phyloP scores from a whole-genome alignment of 2,113 vertebrate species.

The Lepus timidus region DNA sequence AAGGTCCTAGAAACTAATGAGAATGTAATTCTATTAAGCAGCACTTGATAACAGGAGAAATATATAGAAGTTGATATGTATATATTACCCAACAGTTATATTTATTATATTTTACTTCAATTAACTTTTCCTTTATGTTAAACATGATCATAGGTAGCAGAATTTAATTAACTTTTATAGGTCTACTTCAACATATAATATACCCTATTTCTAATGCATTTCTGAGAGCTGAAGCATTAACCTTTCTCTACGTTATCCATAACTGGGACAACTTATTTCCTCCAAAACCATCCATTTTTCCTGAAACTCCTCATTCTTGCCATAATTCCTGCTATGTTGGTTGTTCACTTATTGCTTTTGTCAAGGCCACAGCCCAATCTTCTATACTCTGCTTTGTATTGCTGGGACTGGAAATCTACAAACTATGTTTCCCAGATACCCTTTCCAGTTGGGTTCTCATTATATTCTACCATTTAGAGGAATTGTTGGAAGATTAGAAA shows the following conservation, averaged over 20 bases:
- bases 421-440: constrained; percentile 40
- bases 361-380: not conserved
- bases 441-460: not conserved
- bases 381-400: not conserved
- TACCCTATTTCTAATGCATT: constrained; percentile 62
- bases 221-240: constrained; percentile 56
- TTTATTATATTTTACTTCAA: constrained; percentile 69
- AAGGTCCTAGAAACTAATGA: not conserved
- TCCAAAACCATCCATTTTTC: constrained; percentile 46
- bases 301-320: not conserved
- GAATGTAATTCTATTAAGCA: constrained; percentile 62
- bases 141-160: constrained; percentile 55
- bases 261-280: constrained; percentile 51
- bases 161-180: constrained; percentile 75
- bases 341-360: constrained; percentile 37
- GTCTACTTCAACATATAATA: constrained; percentile 62
- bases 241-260: not conserved
- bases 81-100: constrained; percentile 31
- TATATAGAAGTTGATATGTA: constrained; percentile 31
- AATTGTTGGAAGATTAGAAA: not conserved
- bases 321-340: not conserved
- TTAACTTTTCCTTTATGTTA: constrained; percentile 69
- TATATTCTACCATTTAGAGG: not conserved
- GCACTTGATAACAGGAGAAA: constrained; percentile 36
- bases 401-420: not conserved